Evolutionary conservation across 2,888 invertebrate genomes (phyloP), one percentile per base, ranked within the genome.

Genomic region (Trissoscelio sp.): DNA sequence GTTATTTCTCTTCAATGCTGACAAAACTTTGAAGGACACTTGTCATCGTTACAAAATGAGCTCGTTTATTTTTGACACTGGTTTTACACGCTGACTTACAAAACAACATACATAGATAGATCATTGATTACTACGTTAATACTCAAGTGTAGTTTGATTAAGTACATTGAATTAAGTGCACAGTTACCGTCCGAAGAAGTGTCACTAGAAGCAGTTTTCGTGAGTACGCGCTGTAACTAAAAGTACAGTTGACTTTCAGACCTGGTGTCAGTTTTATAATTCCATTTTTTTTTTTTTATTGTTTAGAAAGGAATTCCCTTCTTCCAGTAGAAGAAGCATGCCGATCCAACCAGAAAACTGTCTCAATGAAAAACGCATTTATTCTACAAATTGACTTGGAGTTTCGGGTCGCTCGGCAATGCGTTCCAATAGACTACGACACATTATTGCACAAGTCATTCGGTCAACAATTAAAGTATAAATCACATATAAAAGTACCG

Each of bases 151-250:
- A 64, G 16, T 55, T 66, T 28, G 12, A 74, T 53, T 74, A 64
- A 74, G 55, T 74, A 74, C 64, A n/a, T n/a, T n/a, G n/a, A n/a
- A 64, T 64, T 60, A 62, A 53, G 73, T 62, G 73, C 73, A 44
- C 20, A 58, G 48, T 46, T 58, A 16, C 42, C 39, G 5, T 55
- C 28, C 31, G 31, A 4, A 11, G 12, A 24, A 28, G n/a, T 9
- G 18, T 34, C 28, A 58, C 28, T 46, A 70, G 9, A 70, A 46
- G 58, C 66, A 62, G 28, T n/a, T n/a, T 31, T 64, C 64, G 64
- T 64, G 34, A 48, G 34, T 64, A 18, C 48, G 31, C 64, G 12
- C 31, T 22, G 11, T 6, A 28, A 53, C 7, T 31, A 31, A 28
- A 16, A 31, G 12, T 31, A 31, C 28, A 11, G 14, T 53, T 14